These are phyloP conservation scores for Lamellibrachia columna DNA, from an alignment of 2,888 invertebrate genomes.

Conservation along the genomic window DNA sequence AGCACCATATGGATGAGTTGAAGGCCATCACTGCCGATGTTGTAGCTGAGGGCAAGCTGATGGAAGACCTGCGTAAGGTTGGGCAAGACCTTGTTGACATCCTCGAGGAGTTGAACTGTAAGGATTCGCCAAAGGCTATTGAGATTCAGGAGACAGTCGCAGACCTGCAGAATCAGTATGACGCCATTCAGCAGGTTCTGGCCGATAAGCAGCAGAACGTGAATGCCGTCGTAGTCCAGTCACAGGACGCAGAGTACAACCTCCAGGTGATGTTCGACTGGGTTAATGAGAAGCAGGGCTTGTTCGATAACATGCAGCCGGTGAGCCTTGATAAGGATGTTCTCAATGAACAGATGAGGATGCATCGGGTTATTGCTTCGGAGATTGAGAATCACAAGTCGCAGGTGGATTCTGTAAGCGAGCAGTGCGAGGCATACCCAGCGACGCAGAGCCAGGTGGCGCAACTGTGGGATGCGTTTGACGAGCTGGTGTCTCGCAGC, in stretches of 20 bases:
- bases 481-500: constrained; percentile 49
- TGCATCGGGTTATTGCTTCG: constrained; percentile 75
- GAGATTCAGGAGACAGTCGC: constrained; percentile 68
- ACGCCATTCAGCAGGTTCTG: constrained; percentile 47
- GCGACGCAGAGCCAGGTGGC: constrained; percentile 45
- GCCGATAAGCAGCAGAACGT: constrained; percentile 53
- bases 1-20: constrained; percentile 41
- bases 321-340: constrained; percentile 86
- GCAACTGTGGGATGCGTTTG: constrained; percentile 48
- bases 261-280: constrained; percentile 54
- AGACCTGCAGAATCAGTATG: constrained; percentile 48
- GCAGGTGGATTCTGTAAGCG: constrained; percentile 47
- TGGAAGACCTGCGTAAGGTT: constrained; percentile 44
- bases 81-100: constrained; percentile 36
- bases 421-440: constrained; percentile 48
- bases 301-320: constrained; percentile 67
- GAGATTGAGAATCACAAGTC: constrained; percentile 56
- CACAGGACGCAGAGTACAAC: constrained; percentile 57
- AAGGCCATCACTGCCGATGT: constrained; percentile 57
- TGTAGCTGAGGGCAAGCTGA: constrained; percentile 56
- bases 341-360: constrained; percentile 88
- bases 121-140: constrained; percentile 38
- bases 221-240: constrained; percentile 51
- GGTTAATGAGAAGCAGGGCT: constrained; percentile 52
- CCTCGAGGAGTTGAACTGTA: constrained; percentile 38